These are phyloP conservation scores for Melopsittacus undulatus DNA, from an alignment of 2,797 vertebrate genomes.

Conservation along the genomic window DNA sequence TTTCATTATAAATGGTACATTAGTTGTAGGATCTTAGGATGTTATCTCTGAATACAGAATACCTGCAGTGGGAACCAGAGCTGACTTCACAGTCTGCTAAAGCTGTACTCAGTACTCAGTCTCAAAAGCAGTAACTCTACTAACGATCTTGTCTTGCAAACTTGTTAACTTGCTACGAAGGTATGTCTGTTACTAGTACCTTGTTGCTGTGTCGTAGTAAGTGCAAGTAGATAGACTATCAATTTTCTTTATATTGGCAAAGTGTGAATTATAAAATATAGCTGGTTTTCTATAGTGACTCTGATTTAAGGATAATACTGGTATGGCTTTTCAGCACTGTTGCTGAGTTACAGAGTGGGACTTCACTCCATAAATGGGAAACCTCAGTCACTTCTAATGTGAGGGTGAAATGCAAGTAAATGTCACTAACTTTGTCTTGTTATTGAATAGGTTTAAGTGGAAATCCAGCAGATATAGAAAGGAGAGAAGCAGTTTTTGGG, in stretches of 20 bases:
- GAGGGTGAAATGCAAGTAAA: neutral
- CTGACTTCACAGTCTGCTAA: slow-evolving; percentile 21
- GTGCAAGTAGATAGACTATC: neutral
- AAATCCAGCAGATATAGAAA: slow-evolving; percentile 94
- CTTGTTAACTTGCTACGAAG: neutral
- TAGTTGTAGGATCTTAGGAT: slow-evolving; percentile 8
- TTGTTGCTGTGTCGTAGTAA: neutral
- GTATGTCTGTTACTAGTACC: slow-evolving; percentile 8
- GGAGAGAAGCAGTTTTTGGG: slow-evolving; percentile 94
- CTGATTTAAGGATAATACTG: neutral
- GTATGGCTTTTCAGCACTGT: neutral
- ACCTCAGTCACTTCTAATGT: neutral
- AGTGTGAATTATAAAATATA: neutral
- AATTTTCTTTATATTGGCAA: neutral
- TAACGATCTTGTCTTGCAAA: slow-evolving; percentile 33
- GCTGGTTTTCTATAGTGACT: neutral
- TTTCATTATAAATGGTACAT: neutral
- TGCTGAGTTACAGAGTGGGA: neutral
- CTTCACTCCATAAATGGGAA: neutral
- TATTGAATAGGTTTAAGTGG: slow-evolving; percentile 91
- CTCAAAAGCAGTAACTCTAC: neutral
- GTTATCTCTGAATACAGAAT: slow-evolving; percentile 32
- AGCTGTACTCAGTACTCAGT: slow-evolving; percentile 26
- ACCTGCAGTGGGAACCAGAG: neutral
- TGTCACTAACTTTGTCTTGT: slow-evolving; percentile 49